Base-by-base conservation (phyloP, 1,140 invertebrate species). In the Hermetia illucens region DNA sequence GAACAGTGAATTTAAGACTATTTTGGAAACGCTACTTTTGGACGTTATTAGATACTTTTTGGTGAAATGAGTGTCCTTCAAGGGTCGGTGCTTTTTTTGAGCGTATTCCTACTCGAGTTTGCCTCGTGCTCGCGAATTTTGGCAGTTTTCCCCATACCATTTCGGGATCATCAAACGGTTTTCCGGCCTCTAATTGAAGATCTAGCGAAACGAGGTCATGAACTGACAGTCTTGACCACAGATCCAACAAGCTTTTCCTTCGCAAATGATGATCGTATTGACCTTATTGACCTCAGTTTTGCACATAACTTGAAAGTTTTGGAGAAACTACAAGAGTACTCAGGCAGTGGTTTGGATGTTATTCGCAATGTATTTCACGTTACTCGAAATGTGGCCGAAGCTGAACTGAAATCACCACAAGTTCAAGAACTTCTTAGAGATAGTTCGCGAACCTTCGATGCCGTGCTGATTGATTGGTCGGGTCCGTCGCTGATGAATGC, bases 151-250 rank as follows among this genome's bases (percentile, higher is more conserved):
- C 64, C 66, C 18, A 53, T 58, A 10, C 61, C 64, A 21, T 58
- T 53, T 1, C 44, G 42, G 4, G 68, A 65, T 46, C 65, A 71
- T 48, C 61, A 64, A 41, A 49, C 62, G 21, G 54, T 66, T 18
- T 64, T 65, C 40, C 46, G 58, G 38, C 52, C 63, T 12, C 17
- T 71, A 3, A 58, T 56, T 10, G 49, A 53, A 39, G 63, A 60
- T 33, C 46, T 74, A 19, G 55, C 51, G 0, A 60, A 52, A 21
- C 47, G 57, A 32, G 69, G 68, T 9, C 69, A 72, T 46, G 52
- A 67, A 40, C 48, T 72, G 1, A 55, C 60, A 2, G 46, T 58
- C 1, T 40, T 63, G 1, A 61, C 62, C 12, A 40, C 61, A 8
- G 51, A 63, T 46, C 60, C 62, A 20, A 12, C 8, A n/a, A 21